Base-by-base conservation (phyloP, 2,797 vertebrate genomes). In the Chromis chromis region DNA sequence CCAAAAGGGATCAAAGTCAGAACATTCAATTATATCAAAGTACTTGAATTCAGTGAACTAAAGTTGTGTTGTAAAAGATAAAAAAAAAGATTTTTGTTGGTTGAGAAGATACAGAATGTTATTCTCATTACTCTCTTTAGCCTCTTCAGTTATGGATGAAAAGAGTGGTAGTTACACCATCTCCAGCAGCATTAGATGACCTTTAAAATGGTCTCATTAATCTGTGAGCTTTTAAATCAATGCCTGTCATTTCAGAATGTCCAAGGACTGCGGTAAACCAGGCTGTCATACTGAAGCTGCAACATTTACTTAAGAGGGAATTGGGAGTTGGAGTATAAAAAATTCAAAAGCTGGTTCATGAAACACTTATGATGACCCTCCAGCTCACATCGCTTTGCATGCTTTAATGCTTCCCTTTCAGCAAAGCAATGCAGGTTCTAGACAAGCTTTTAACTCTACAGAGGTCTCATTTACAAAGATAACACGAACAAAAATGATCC, bases 321-420 rank as follows among this genome's bases (percentile, higher is more conserved):
- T 54, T 68, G 58, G 58, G 69, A 76, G 74, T 39, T 17, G 19
- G 56, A 52, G 22, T 75, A 75, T 84, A 49, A 88, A 82, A 76
- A 52, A 85, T 72, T 85, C 79, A 75, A 73, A 89, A 70, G 65
- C 75, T 64, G 39, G 36, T 74, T 82, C 66, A 78, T 72, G 71
- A 79, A 88, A 87, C 65, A 71, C 56, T 76, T 70, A 83, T 62
- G 58, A 78, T 59, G 64, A 60, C 75, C 69, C 22, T 50, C 36
- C n/a, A 72, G 48, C 78, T 80, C 76, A 58, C 58, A 76, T 67
- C 36, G 33, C n/a, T 80, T 81, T 78, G 65, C 72, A 82, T 60
- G 42, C 33, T 74, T 65, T 52, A 73, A 75, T 24, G 57, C 22
- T 19, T 60, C 53, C 22, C 27, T 59, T 55, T 67, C 42, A 63